Evolutionary conservation across 2,888 invertebrate species (phyloP).

Genomic region (Salticus scenicus): DNA sequence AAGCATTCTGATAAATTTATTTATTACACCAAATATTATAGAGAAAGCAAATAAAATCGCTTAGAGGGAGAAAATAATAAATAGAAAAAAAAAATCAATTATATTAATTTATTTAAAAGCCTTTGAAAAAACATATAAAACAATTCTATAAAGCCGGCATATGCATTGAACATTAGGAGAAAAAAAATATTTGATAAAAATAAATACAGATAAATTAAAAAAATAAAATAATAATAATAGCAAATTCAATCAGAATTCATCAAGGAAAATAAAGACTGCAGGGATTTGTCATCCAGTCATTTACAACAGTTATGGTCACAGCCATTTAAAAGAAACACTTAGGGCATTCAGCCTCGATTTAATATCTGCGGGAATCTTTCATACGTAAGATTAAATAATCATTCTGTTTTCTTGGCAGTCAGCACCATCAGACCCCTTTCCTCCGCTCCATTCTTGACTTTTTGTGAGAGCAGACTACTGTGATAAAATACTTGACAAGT

Average conservation of each 20-base stretch:
- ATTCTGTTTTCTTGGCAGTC: slow-evolving; percentile 22
- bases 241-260: slow-evolving; percentile 3
- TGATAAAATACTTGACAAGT: slow-evolving; percentile 15
- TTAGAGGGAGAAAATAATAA: too few species aligned
- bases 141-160: too few species aligned
- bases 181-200: too few species aligned
- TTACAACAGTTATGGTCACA: neutral
- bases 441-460: slow-evolving; percentile 2
- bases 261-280: neutral
- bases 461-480: neutral
- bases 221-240: too few species aligned
- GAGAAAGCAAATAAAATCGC: too few species aligned
- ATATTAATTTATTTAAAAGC: too few species aligned
- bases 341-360: neutral
- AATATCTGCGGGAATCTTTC: slow-evolving; percentile 7
- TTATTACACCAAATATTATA: too few species aligned
- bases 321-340: slow-evolving; percentile 7
- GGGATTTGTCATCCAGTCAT: neutral
- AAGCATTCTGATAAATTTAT: too few species aligned
- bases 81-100: too few species aligned
- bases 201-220: too few species aligned
- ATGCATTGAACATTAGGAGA: too few species aligned
- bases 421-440: neutral
- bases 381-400: slow-evolving; percentile 7
- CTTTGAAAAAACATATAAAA: too few species aligned